Conservation (phyloP, 2,113 vertebrate genomes). For the Cynoglossus semilaevis region DNA sequence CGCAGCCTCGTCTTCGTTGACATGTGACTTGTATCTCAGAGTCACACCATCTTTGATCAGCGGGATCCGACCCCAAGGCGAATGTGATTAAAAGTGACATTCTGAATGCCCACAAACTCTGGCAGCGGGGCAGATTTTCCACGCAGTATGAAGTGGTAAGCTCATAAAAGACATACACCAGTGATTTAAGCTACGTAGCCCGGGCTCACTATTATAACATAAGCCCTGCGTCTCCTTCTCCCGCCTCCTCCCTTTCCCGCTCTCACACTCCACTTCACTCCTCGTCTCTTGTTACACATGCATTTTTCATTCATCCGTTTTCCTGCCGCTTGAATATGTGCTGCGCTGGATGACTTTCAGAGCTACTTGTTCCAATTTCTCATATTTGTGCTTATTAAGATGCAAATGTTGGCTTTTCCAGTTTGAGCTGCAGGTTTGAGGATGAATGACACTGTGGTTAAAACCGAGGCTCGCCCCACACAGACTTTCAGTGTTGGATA, state of each 20-base stretch:
- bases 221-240: conserved; percentile 17
- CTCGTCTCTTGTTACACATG: conserved; percentile 31
- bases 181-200: conserved; percentile 63
- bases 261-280: conserved; percentile 12
- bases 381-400: conserved; percentile 77
- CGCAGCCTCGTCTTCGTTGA: conserved; percentile 51
- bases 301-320: conserved; percentile 5
- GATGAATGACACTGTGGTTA: conserved; percentile 54
- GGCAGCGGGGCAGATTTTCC: conserved; percentile 69
- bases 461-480: conserved; percentile 54
- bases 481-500: conserved; percentile 40
- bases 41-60: conserved; percentile 70
- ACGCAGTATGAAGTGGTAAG: conserved; percentile 73
- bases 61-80: conserved; percentile 59
- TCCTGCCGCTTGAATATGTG: conserved; percentile 52
- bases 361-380: conserved; percentile 75
- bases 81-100: conserved; percentile 75
- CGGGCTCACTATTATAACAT: conserved; percentile 58
- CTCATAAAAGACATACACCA: conserved; percentile 74
- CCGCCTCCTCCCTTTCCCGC: background rate
- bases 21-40: conserved; percentile 53
- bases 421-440: conserved; percentile 71
- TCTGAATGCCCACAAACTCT: conserved; percentile 60
- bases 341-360: conserved; percentile 76
- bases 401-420: conserved; percentile 69